A percentile compares a stretch with the other conserved stretches of the same genome.
These are phyloP conservation scores for Saiga tatarica DNA, from an alignment of 2,113 vertebrate species.

Conservation along the genomic window DNA sequence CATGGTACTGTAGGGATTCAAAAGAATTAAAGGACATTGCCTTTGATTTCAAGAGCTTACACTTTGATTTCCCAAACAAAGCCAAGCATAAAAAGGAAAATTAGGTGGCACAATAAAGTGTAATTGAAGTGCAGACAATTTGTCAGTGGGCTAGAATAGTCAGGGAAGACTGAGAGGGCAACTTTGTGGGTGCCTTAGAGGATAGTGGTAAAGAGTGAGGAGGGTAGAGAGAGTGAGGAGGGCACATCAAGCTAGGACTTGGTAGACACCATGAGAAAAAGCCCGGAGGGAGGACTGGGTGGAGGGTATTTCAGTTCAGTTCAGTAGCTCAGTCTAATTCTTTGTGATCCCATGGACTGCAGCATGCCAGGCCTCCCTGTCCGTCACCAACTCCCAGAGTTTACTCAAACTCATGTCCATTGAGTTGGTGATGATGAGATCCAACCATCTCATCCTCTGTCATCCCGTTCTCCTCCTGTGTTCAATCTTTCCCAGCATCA, in stretches of 20 bases:
- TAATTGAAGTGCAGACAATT: neutral
- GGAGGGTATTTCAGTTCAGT: neutral
- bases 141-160: neutral
- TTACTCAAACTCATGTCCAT: neutral
- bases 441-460: neutral
- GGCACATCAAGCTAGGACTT: neutral
- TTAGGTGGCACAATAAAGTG: neutral
- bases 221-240: neutral
- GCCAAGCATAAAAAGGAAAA: neutral
- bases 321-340: neutral
- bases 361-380: neutral
- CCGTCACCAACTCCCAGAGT: neutral
- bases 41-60: neutral
- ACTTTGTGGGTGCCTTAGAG: neutral
- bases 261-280: neutral
- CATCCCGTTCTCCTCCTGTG: neutral
- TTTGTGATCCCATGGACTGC: neutral
- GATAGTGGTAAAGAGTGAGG: neutral
- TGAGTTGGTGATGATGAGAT: neutral
- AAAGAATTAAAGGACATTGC: neutral
- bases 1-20: neutral
- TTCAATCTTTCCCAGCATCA: neutral
- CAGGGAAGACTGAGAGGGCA: neutral
- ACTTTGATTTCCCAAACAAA: constrained; percentile 2
- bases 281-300: neutral